Conservation (phyloP, 1,140 invertebrate genomes). For the Aphelinus atriplicis region DNA sequence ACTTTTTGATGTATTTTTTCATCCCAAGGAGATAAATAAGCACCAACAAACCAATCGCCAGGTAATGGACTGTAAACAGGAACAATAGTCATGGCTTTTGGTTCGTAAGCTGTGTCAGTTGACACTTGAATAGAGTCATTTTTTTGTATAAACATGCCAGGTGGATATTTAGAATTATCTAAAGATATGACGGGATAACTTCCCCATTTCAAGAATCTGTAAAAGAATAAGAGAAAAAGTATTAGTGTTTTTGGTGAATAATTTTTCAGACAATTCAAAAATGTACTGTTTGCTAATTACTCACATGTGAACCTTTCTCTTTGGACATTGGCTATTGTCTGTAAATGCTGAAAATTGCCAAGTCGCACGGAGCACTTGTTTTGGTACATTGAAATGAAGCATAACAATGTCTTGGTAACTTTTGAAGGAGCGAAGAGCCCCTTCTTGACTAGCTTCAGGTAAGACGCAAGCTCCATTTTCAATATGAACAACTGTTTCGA, state of each 20-base stretch:
- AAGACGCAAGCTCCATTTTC: conserved; percentile 40
- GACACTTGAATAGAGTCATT: conserved; percentile 58
- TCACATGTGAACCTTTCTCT: conserved; percentile 66
- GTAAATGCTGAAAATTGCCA: conserved; percentile 70
- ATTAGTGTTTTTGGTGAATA: too few relatives aligned
- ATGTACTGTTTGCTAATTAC: conserved; percentile 33
- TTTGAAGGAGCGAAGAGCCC: conserved; percentile 64
- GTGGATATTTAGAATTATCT: conserved; percentile 65
- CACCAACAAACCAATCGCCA: conserved; percentile 71
- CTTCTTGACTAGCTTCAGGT: conserved; percentile 67
- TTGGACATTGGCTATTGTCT: conserved; percentile 62
- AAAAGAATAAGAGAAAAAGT: conserved; percentile 1
- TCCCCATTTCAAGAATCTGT: conserved; percentile 69
- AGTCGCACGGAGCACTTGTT: conserved; percentile 64
- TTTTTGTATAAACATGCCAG: conserved; percentile 55
- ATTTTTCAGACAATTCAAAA: background rate
- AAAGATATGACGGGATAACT: conserved; percentile 70
- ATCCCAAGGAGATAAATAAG: conserved; percentile 68
- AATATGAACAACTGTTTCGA: conserved; percentile 3
- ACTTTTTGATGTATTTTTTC: conserved; percentile 69
- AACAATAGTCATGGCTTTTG: conserved; percentile 61
- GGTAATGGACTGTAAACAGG: conserved; percentile 67
- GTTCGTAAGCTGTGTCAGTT: conserved; percentile 61
- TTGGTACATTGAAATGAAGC: conserved; percentile 68
- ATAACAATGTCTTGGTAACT: conserved; percentile 67